phyloP scores from a whole-genome alignment of 2,797 vertebrate genomes.

The Zenarchopterus dispar region DNA sequence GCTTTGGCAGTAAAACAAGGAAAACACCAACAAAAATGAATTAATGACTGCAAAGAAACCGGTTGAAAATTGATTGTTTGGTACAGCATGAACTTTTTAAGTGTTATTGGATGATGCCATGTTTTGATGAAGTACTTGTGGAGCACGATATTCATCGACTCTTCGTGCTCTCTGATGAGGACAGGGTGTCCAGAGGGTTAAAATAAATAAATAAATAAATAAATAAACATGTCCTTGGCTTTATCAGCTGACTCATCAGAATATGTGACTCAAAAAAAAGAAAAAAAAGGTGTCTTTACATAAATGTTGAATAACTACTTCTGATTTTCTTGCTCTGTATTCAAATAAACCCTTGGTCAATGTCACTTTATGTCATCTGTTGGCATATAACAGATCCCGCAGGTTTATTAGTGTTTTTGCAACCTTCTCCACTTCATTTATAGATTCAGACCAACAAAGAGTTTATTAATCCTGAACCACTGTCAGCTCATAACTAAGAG shows the following conservation, averaged over 20 bases:
- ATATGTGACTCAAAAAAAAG: neutral
- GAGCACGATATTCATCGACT: neutral
- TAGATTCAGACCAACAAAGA: no score
- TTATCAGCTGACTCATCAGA: neutral
- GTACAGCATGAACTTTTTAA: neutral
- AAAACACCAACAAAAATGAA: neutral
- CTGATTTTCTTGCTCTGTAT: neutral
- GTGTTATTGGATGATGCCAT: no score
- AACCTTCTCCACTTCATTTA: no score
- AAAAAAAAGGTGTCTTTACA: neutral
- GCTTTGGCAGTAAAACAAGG: neutral
- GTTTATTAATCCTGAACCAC: no score
- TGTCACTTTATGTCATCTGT: no score
- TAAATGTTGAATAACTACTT: neutral
- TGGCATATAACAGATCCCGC: neutral
- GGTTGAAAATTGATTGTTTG: neutral
- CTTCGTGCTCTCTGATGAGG: neutral
- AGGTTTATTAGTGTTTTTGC: neutral
- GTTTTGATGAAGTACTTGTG: neutral
- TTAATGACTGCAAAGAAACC: neutral
- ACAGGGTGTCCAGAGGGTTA: neutral
- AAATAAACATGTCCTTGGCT: neutral
- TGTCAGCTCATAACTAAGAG: no score
- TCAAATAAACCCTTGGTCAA: neutral
- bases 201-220: no score